Base-by-base conservation (phyloP, 2,113 vertebrate species). In the Atrichornis clamosus region DNA sequence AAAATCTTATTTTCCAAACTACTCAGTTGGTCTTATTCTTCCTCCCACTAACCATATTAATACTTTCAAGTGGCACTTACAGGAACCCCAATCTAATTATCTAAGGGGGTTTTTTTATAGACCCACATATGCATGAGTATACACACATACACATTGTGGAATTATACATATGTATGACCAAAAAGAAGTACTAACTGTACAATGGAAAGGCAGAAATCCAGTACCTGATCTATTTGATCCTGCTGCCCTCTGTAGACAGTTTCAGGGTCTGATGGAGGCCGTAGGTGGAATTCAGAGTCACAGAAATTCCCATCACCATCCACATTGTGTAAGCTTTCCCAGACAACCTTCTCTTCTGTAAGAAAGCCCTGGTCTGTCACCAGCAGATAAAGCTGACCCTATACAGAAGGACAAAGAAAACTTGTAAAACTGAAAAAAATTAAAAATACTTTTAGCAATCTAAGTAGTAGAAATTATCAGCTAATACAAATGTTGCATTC, bases 311-410 rank as follows among this genome's bases (percentile, higher is more conserved):
- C 98, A 32, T 99, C 99, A 41, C 99, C 99, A 22, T 99, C 99
- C 17, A 99, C 99, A 37, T 99, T 99, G 93, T 99, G 99, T 50
- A 99, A 98, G 96, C 99, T 99, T 97, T 99, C 99, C 99, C 99
- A 99, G 58, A 99, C 99, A 87, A 99, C 98, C 92, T 99, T 99
- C 97, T 99, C 99, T 97, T 99, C 99, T 6, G 99, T 99, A 84
- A 99, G 98, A 97, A 99, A 99, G 41, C 99, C 99, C 97, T 99
- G 99, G 96, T 99, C 99, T 68, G 99, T 99, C 89, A 99, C 99
- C 96, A 99, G 97, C 91, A 99, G 98, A 97, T 99, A 99, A 74
- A 99, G 98, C 89, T 99, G 99, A 96, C 99, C 99, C 99, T 99
- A 87, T 42, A 58, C 44, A 83, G 20, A 95, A 96, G 32, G 91